A percentile compares a stretch with the other conserved stretches of the same genome.
These are phyloP conservation scores for Sarcophilus harrisii DNA, from an alignment of 2,797 vertebrate genomes.

Conservation along the genomic window DNA sequence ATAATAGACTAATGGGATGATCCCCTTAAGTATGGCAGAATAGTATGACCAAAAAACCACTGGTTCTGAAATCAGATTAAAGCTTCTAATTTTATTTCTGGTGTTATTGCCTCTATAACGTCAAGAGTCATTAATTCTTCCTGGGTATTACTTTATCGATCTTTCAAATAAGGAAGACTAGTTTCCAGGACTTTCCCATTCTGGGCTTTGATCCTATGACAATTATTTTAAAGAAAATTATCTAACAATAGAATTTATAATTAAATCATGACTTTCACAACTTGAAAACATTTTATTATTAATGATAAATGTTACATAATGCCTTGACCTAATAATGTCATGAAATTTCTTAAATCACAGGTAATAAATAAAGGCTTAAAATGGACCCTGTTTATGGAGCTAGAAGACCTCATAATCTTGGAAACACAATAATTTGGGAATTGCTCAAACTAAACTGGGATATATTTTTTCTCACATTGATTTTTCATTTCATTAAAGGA, in stretches of 20 bases:
- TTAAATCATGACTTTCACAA: not conserved
- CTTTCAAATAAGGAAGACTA: not conserved
- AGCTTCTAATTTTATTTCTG: not conserved
- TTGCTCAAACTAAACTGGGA: not conserved
- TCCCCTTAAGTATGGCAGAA: not conserved
- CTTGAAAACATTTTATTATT: not conserved
- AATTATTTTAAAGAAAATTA: not conserved
- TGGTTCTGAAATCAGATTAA: not conserved
- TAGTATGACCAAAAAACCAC: not conserved
- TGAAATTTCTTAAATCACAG: not conserved
- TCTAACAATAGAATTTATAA: not conserved
- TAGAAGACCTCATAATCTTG: not conserved
- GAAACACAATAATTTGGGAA: not conserved
- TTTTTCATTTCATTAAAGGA: not conserved
- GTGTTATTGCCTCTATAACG: not conserved
- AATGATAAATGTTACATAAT: not conserved
- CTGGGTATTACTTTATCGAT: not conserved
- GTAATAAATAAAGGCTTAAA: not conserved
- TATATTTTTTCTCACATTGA: not conserved
- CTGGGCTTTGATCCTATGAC: not conserved
- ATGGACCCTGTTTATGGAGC: not conserved
- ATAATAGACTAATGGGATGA: not conserved
- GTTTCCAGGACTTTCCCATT: not conserved
- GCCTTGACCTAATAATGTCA: not conserved
- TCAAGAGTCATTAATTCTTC: not conserved